Percentiles rank a stretch among this genome's conserved stretches.
These are phyloP conservation scores for Zaprionus camerounensis DNA, from an alignment of 1,140 invertebrate genomes.

Conservation along the genomic window DNA sequence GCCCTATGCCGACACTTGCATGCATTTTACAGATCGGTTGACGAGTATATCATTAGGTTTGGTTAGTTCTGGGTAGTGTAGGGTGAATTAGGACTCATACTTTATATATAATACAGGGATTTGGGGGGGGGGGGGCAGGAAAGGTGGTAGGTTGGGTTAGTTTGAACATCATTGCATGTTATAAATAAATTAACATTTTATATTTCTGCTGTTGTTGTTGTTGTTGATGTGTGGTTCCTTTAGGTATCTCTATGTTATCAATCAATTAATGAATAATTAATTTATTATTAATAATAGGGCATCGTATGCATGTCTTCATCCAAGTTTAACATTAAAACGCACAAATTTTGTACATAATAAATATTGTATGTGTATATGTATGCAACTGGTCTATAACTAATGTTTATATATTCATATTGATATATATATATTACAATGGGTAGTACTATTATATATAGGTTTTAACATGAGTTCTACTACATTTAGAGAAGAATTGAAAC, in stretches of 20 bases:
- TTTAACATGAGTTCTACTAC: slow-evolving; percentile 39
- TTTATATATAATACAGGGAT: slow-evolving; percentile 55
- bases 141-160: slow-evolving; percentile 4
- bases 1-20: slow-evolving; percentile 38
- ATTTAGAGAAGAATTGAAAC: slow-evolving; percentile 34
- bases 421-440: slow-evolving; percentile 61
- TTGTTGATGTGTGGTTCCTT: slow-evolving; percentile 20
- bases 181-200: slow-evolving; percentile 76
- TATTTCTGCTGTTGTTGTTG: slow-evolving; percentile 17
- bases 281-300: slow-evolving; percentile 38
- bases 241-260: slow-evolving; percentile 24
- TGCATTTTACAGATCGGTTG: slow-evolving; percentile 50
- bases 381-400: slow-evolving; percentile 23
- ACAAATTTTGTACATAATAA: slow-evolving; percentile 68
- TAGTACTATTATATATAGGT: slow-evolving; percentile 14
- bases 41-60: slow-evolving; percentile 12
- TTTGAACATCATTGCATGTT: slow-evolving; percentile 27
- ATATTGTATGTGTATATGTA: slow-evolving; percentile 29
- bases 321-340: slow-evolving; percentile 70
- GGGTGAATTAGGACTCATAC: slow-evolving; percentile 20
- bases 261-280: slow-evolving; percentile 28
- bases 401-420: slow-evolving; percentile 9
- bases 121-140: background rate
- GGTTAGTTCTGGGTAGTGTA: background rate
- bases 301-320: slow-evolving; percentile 73